Conservation (phyloP, 1,140 invertebrate species). For the Drosophila lowei region DNA sequence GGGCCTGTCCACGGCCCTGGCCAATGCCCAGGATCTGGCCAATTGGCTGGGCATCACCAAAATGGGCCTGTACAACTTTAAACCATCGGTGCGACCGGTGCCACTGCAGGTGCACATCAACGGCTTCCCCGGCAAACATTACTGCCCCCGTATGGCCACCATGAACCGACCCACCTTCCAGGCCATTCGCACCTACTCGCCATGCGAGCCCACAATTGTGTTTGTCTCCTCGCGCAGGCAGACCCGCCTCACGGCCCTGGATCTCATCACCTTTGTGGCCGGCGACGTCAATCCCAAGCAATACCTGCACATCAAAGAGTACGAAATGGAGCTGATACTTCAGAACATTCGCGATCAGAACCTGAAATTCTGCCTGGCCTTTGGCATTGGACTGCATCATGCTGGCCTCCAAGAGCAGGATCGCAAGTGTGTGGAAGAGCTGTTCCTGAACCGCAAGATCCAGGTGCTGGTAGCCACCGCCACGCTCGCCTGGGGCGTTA, state of each 20-base stretch:
- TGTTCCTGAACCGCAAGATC: slow-evolving; percentile 98
- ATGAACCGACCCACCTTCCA: slow-evolving; percentile 99
- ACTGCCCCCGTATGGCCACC: slow-evolving; percentile 99
- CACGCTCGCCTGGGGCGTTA: slow-evolving; percentile 99
- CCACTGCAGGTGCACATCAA: slow-evolving; percentile 97
- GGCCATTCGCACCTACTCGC: slow-evolving; percentile 96
- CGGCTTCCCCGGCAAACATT: slow-evolving; percentile 95
- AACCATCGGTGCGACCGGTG: slow-evolving; percentile 98
- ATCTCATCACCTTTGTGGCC: slow-evolving; percentile 96
- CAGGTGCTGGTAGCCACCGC: slow-evolving; percentile 99
- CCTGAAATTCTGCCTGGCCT: slow-evolving; percentile 96
- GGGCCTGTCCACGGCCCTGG: slow-evolving; percentile 98
- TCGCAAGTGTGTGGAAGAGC: slow-evolving; percentile 94
- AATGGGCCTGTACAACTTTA: slow-evolving; percentile 98
- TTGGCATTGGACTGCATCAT: slow-evolving; percentile 99
- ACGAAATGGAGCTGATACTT: slow-evolving; percentile 91
- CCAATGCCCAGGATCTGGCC: slow-evolving; percentile 98
- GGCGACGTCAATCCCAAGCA: slow-evolving; percentile 96
- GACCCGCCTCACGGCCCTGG: slow-evolving; percentile 97
- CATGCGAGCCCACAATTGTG: slow-evolving; percentile 93
- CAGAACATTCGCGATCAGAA: slow-evolving; percentile 94
- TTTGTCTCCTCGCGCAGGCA: slow-evolving; percentile 99
- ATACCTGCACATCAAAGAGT: slow-evolving; percentile 95
- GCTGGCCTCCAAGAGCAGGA: slow-evolving; percentile 96
- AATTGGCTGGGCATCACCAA: slow-evolving; percentile 97